Evolutionary conservation across 2,888 invertebrate genomes (phyloP).

Genomic region (Lasioglossum figueresi): DNA sequence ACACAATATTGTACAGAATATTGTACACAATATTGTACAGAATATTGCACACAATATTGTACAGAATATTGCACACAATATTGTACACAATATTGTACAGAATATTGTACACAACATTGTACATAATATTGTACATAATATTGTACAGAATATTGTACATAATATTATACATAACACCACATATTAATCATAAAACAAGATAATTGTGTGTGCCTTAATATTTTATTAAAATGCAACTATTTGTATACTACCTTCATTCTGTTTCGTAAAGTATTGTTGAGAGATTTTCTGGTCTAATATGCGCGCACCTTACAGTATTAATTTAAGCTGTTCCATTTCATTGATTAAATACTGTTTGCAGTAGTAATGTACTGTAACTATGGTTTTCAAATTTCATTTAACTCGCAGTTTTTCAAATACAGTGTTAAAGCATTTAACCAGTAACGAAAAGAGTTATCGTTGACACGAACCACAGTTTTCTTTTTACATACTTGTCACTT

Average conservation of each 20-base stretch:
- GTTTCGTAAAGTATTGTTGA: background rate
- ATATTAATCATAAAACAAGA: background rate
- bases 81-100: too few relatives aligned
- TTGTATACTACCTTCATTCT: background rate
- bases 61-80: too few relatives aligned
- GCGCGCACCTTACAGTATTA: background rate
- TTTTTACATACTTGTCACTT: background rate
- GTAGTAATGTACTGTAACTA: background rate
- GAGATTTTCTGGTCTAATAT: background rate
- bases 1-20: too few relatives aligned
- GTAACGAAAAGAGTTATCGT: background rate
- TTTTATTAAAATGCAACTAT: background rate
- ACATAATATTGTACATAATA: too few relatives aligned
- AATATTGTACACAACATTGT: too few relatives aligned
- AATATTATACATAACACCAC: background rate
- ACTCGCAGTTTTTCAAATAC: background rate
- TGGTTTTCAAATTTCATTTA: background rate
- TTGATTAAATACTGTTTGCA: constrained; percentile 12
- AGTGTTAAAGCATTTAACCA: background rate
- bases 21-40: too few relatives aligned
- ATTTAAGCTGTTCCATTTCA: background rate
- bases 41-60: too few relatives aligned
- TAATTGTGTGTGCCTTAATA: background rate
- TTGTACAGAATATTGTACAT: too few relatives aligned
- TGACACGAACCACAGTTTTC: background rate